Percentiles rank a stretch among this genome's conserved stretches.
These are phyloP conservation scores for Sarotherodon lohbergeri DNA, from an alignment of 2,113 vertebrate species.

Conservation along the genomic window DNA sequence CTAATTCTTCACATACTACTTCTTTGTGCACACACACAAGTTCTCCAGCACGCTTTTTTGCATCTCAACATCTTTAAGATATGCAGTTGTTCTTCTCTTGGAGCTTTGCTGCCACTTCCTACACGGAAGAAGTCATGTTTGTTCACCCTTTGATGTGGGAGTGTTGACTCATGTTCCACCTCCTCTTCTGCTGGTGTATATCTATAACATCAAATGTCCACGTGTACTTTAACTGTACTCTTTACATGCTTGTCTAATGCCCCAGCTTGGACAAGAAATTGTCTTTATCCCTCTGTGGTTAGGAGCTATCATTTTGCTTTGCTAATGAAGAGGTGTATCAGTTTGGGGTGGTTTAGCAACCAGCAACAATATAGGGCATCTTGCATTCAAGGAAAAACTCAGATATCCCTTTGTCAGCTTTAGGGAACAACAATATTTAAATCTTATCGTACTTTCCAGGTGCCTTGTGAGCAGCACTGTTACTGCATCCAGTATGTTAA, in stretches of 20 bases:
- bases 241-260: neutral
- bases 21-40: neutral
- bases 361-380: conserved; percentile 19
- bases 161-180: conserved; percentile 58
- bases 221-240: neutral
- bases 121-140: conserved; percentile 51
- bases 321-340: conserved; percentile 25
- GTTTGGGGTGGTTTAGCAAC: conserved; percentile 7
- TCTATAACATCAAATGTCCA: conserved; percentile 31
- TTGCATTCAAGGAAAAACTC: neutral
- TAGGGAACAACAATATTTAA: conserved; percentile 40
- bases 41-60: neutral
- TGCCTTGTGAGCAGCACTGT: conserved; percentile 12
- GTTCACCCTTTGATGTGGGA: conserved; percentile 54
- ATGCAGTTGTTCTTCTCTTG: conserved; percentile 24
- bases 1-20: neutral
- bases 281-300: neutral
- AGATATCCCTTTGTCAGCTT: conserved; percentile 37
- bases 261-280: neutral
- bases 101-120: conserved; percentile 51
- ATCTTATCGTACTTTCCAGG: conserved; percentile 15
- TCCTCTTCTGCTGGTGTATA: conserved; percentile 34
- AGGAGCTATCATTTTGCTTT: neutral
- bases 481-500: neutral
- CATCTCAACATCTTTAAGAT: conserved; percentile 4